Percentiles rank a stretch among this genome's conserved stretches.
phyloP scores from a whole-genome alignment of 2,888 invertebrate species.

The Gasteruption jaculator region DNA sequence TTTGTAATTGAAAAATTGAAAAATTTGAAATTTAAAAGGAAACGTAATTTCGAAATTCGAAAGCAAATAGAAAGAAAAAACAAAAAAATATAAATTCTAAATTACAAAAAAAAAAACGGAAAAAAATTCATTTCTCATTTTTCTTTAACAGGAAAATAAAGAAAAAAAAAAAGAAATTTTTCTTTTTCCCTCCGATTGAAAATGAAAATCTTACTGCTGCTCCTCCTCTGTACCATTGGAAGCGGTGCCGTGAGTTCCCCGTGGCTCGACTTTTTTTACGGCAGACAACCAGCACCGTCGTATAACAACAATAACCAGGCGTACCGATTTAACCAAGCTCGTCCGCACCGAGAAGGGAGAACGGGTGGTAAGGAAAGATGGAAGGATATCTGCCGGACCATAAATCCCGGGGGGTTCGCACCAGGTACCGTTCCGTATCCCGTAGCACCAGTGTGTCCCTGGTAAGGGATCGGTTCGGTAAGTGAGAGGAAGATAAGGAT shows the following conservation, averaged over 20 bases:
- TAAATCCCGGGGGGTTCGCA: slow-evolving; percentile 59
- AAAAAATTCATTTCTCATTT: too few relatives aligned
- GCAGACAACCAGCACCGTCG: slow-evolving; percentile 20
- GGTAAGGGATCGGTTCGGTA: slow-evolving; percentile 37
- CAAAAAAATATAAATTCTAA: too few relatives aligned
- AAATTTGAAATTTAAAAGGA: too few relatives aligned
- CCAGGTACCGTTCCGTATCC: slow-evolving; percentile 57
- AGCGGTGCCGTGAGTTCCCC: slow-evolving; percentile 32
- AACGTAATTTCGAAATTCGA: too few relatives aligned
- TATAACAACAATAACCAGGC: slow-evolving; percentile 21
- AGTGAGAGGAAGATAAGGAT: slow-evolving; percentile 5
- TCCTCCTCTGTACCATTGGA: too few relatives aligned
- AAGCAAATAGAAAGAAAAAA: too few relatives aligned
- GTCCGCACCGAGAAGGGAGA: slow-evolving; percentile 32
- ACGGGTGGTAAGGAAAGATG: slow-evolving; percentile 59
- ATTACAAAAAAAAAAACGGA: too few relatives aligned
- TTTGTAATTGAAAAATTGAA: too few relatives aligned
- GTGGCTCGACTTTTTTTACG: slow-evolving; percentile 37
- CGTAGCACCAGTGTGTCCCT: slow-evolving; percentile 62
- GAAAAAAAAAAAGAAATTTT: too few relatives aligned
- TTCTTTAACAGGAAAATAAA: too few relatives aligned
- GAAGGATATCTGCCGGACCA: slow-evolving; percentile 67
- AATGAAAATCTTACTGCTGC: slow-evolving; percentile 22
- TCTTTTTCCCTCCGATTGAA: slow-evolving; percentile 4
- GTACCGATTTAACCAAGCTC: too few relatives aligned